Evolutionary conservation across 1,140 invertebrate species (phyloP), one percentile per base, ranked within the genome.

Genomic region (Megalonaias nervosa): DNA sequence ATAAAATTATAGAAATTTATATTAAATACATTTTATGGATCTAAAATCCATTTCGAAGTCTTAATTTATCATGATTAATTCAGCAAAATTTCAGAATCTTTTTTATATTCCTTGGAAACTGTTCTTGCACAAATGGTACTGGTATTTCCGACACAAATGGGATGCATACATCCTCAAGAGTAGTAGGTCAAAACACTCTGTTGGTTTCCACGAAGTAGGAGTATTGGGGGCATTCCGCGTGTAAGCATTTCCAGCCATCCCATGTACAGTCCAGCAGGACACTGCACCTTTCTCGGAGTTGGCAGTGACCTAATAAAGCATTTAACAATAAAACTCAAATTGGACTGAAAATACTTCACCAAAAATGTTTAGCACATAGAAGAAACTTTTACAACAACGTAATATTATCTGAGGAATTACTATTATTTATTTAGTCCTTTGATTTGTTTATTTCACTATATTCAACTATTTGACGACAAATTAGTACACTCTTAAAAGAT

Each of bases 121-220:
- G 26, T 26, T 26, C 26, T 26, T 26, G 26, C 26, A 26, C 26
- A 26, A 26, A 26, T 26, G 2, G 26, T 2, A 26, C 2, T 26
- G 26, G 26, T 26, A 26, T 26, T 1, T 38, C 38, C 9, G 38
- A 38, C 38, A 38, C 38, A 38, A 38, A 38, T 38, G 38, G 38
- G 4, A 38, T 38, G 4, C 4, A 38, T 5, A 3, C 21, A 73
- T 11, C 48, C 21, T 80, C 62, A 99, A 59, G 97, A 98, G 90
- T 98, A 98, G 91, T 97, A 98, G 19, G 97, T 98, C 64, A 99
- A 93, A 38, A 98, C 97, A 71, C 96, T 97, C 75, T 95, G 95
- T 86, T 98, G 97, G 91, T 99, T 98, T 23, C 97, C 97, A 82
- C 97, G 92, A 17, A 98, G 94, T 78, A 99, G 92, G 66, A 98